Evolutionary conservation across 2,888 invertebrate genomes (phyloP), one percentile per base, ranked within the genome.

Genomic region (Tridacna gigas): DNA sequence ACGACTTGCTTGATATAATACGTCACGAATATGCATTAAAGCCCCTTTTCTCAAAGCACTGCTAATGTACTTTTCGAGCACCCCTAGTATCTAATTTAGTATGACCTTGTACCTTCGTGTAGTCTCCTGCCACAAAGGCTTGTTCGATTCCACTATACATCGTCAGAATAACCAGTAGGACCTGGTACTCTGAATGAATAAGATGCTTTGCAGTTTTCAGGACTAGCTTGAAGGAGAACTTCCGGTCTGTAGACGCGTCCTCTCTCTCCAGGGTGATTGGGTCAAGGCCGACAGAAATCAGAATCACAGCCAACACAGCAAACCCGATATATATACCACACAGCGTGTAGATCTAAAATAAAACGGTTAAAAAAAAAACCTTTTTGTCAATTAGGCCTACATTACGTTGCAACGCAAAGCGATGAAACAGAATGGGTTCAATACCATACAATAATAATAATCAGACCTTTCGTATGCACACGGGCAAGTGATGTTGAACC

Each of bases 91-190:
- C 56, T 56, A 5, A 56, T 4, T 56, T 5, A 20, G 4, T 56
- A 3, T n/a, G 1, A 69, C n/a, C 22, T n/a, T 37, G 92, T 88
- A 95, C 95, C 90, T 95, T 95, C 0, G 95, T 96, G 89, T 94
- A 96, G 73, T 95, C 95, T 1, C 98, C 98, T 25, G 98, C 97
- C 90, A 98, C 97, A 95, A 98, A 99, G 0, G 98, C 99, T 94
- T 99, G 99, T 94, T 99, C 99, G 96, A 99, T 97, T 80, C 99
- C 99, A 91, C 98, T 98, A 97, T 98, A 99, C 79, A 99, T 96
- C 0, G 99, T 99, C 86, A 99, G 97, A 0, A 99, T 98, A 86
- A 99, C 98, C 60, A 99, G 96, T 15, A 99, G 96, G 92, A 98
- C 97, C 94, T 99, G 98, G 94, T 98, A 97, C 0, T 97, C 97